phyloP scores from a whole-genome alignment of 1,140 invertebrate genomes.

The Agrypnia vestita region DNA sequence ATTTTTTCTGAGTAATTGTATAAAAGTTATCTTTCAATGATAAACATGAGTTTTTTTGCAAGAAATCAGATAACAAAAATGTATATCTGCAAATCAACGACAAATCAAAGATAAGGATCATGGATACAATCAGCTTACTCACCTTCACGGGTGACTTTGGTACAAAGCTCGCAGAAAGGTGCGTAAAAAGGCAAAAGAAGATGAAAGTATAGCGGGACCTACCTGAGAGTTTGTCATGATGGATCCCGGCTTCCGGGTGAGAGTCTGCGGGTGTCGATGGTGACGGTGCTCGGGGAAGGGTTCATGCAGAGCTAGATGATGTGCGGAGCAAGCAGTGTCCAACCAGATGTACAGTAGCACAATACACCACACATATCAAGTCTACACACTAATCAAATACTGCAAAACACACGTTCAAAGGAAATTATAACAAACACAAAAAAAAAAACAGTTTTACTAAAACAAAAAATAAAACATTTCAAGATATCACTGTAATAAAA shows the following conservation, averaged over 20 bases:
- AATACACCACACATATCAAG: constrained; percentile 38
- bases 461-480: too few species aligned
- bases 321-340: not conserved
- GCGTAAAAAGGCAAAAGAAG: too few species aligned
- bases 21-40: too few species aligned
- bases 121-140: too few species aligned
- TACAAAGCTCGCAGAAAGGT: too few species aligned
- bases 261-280: not conserved
- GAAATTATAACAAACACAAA: constrained; percentile 26
- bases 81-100: too few species aligned
- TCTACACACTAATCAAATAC: constrained; percentile 50
- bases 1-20: too few species aligned
- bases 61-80: too few species aligned
- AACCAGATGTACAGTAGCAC: not conserved
- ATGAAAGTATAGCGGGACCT: not conserved
- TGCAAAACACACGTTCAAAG: constrained; percentile 45
- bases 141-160: too few species aligned
- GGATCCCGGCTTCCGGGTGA: not conserved
- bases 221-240: constrained; percentile 48
- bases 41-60: too few species aligned
- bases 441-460: not conserved
- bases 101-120: too few species aligned
- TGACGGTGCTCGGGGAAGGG: not conserved
- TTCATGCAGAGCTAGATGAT: constrained; percentile 20
- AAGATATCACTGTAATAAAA: too few species aligned